These are phyloP conservation scores for Disparrhopalites patrizii DNA, from an alignment of 2,888 invertebrate genomes.

Conservation along the genomic window DNA sequence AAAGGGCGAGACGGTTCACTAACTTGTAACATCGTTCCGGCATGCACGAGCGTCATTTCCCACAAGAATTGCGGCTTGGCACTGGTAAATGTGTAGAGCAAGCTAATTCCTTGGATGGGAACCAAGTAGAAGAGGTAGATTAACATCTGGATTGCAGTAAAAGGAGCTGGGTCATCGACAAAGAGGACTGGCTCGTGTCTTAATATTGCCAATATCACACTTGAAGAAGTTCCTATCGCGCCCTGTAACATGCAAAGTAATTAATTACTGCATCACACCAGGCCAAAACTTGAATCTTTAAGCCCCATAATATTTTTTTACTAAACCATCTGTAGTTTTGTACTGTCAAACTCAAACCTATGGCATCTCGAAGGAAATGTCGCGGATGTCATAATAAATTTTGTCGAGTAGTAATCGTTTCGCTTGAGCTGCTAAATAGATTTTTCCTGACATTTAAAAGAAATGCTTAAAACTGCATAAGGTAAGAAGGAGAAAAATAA, in stretches of 20 bases:
- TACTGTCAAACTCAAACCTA: too few species aligned
- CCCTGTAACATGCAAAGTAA: constrained; percentile 18
- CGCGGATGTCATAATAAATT: too few species aligned
- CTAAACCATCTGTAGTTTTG: too few species aligned
- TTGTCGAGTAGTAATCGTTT: too few species aligned
- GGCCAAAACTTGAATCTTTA: too few species aligned
- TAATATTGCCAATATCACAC: constrained; percentile 24
- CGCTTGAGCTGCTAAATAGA: too few species aligned
- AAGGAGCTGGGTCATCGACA: constrained; percentile 41
- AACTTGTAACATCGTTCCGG: constrained; percentile 42
- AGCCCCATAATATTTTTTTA: too few species aligned
- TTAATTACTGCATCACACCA: background rate
- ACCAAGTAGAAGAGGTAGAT: constrained; percentile 42
- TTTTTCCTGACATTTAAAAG: too few species aligned
- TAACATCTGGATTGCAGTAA: constrained; percentile 37
- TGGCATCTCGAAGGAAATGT: too few species aligned
- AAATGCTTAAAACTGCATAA: too few species aligned
- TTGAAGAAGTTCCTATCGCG: constrained; percentile 18
- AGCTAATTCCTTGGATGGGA: constrained; percentile 35
- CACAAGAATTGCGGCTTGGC: constrained; percentile 40
- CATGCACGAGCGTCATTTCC: constrained; percentile 39
- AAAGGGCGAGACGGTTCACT: constrained; percentile 9
- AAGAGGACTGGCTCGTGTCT: constrained; percentile 38
- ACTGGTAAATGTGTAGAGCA: constrained; percentile 25
- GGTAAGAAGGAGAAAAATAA: too few species aligned